Evolutionary conservation across 37 sponge, comb jelly and placozoan genomes (phyloP), one percentile per base, ranked within the genome.

Genomic region (Aphrocallistes beatrix): DNA sequence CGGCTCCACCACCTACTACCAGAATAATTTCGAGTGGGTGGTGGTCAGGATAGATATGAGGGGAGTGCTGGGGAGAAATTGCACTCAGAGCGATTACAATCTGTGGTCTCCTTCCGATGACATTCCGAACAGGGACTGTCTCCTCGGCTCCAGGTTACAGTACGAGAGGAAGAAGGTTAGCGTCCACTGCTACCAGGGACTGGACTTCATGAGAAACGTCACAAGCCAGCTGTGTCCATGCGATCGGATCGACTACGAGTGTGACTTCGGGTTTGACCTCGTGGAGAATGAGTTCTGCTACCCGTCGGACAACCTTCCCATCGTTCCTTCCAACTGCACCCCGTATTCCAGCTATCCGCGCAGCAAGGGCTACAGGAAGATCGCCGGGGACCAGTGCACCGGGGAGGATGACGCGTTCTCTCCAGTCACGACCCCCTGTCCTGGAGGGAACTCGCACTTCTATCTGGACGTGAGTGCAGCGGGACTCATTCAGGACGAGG

Each of bases 21-120:
- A 21, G 0, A 23, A 21, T 17, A 23, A 36, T 36, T 36, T 50
- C 21, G 88, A 89, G 30, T 90, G 91, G 91, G 36, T 86, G 38
- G 89, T 90, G 16, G 85, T 89, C 37, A 84, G 81, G 19, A 47
- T 90, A 13, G 91, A 90, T 69, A 49, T 90, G 38, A 83, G 36
- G 1, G 39, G 6, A 16, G 25, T 75, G 0, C 38, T 86, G 30
- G 83, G 87, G 37, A 23, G 37, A 28, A 17, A 1, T 21, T 86
- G 87, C 36, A 83, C 85, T 37, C 1, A 10, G 36, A 85, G 81
- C 8, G 87, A 86, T 37, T 86, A 85, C 38, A 17, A 36, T 38
- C 1, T 1, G 10, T 86, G 87, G 87, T 81, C 69, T 83, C 87
- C 87, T 28, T 86, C 87, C 17, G 87, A 86, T 25, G 83, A 86